phyloP scores from a whole-genome alignment of 1,140 invertebrate species.

The Stegodyphus dumicola region DNA sequence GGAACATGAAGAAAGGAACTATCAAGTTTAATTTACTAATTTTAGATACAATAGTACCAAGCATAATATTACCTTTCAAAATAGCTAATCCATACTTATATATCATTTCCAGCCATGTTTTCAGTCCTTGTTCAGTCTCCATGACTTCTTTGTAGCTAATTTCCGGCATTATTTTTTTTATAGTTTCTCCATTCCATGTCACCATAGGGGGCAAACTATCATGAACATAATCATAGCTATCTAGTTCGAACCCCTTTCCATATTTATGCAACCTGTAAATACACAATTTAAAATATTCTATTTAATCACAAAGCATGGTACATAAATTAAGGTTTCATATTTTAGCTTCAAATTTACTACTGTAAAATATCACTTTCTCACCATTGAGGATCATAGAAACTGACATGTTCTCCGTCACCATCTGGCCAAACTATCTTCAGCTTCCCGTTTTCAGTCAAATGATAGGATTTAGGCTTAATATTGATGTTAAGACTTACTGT shows the following conservation, averaged over 20 bases:
- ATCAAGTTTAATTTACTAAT: too few relatives aligned
- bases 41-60: too few relatives aligned
- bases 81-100: conserved; percentile 67
- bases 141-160: conserved; percentile 67
- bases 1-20: too few relatives aligned
- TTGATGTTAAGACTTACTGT: conserved; percentile 66
- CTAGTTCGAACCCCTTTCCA: conserved; percentile 67
- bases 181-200: conserved; percentile 66
- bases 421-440: conserved; percentile 66
- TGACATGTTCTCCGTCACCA: conserved; percentile 63
- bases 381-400: conserved; percentile 65
- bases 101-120: conserved; percentile 67
- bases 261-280: conserved; percentile 66
- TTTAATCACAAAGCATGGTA: background rate
- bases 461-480: conserved; percentile 65
- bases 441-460: conserved; percentile 64
- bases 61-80: conserved; percentile 60
- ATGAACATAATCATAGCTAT: conserved; percentile 65
- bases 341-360: too few relatives aligned
- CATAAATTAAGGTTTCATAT: too few relatives aligned
- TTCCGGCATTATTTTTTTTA: conserved; percentile 66
- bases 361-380: conserved; percentile 34
- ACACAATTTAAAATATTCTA: background rate
- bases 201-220: conserved; percentile 64
- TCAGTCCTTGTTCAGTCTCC: conserved; percentile 66